Percentiles rank a stretch among this genome's conserved stretches.
These are phyloP conservation scores for Malurus elegans DNA, from an alignment of 2,113 vertebrate genomes.

Conservation along the genomic window DNA sequence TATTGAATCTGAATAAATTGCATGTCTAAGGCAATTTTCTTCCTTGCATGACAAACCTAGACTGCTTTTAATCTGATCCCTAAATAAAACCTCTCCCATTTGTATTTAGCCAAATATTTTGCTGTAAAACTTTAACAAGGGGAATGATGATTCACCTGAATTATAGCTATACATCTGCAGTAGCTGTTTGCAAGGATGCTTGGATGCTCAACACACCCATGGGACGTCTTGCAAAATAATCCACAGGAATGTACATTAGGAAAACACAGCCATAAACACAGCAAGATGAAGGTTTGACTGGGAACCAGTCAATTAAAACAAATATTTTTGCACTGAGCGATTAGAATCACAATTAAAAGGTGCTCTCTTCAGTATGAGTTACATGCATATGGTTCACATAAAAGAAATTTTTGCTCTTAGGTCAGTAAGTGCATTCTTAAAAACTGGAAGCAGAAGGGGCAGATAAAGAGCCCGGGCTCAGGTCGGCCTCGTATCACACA, in stretches of 20 bases:
- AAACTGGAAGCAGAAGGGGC: not conserved
- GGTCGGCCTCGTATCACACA: not conserved
- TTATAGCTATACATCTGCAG: slow-evolving; percentile 15
- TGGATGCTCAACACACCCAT: slow-evolving; percentile 41
- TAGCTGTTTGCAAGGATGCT: slow-evolving; percentile 35
- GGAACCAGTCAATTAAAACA: slow-evolving; percentile 16
- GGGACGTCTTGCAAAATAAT: slow-evolving; percentile 39
- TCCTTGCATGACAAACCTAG: slow-evolving; percentile 39
- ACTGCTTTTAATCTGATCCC: slow-evolving; percentile 12
- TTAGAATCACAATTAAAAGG: slow-evolving; percentile 4
- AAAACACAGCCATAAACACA: slow-evolving; percentile 1
- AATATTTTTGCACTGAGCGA: not conserved
- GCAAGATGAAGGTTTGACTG: not conserved
- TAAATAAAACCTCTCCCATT: slow-evolving; percentile 35
- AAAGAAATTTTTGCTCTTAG: not conserved
- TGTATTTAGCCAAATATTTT: slow-evolving; percentile 50
- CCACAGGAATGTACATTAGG: slow-evolving; percentile 46
- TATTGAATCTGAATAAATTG: slow-evolving; percentile 51
- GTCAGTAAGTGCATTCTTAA: not conserved
- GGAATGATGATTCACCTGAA: slow-evolving; percentile 59
- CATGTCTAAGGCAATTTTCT: slow-evolving; percentile 31
- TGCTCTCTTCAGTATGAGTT: not conserved
- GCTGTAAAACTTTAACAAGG: slow-evolving; percentile 50
- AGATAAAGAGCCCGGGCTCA: not conserved
- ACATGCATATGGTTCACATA: not conserved